These are phyloP conservation scores for Galagoides demidoff DNA, from an alignment of 2,797 vertebrate species.

Conservation along the genomic window DNA sequence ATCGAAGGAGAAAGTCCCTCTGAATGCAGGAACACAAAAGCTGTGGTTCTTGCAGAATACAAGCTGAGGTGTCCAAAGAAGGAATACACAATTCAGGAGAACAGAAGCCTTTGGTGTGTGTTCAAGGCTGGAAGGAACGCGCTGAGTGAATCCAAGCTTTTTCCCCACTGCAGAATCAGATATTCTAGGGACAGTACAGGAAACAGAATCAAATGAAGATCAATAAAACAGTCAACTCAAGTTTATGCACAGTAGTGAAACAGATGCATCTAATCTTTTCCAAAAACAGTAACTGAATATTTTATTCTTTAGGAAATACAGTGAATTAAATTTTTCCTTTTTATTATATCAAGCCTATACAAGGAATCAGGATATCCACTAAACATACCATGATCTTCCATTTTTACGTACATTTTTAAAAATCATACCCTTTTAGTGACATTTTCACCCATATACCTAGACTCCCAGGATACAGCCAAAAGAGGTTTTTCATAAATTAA, in stretches of 20 bases:
- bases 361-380: not conserved
- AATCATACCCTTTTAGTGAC: not conserved
- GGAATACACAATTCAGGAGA: not conserved
- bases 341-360: not conserved
- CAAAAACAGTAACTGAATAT: not conserved
- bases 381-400: not conserved
- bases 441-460: slow-evolving; percentile 18
- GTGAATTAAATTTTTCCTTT: not conserved
- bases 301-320: not conserved
- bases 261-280: not conserved
- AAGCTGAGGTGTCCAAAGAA: not conserved
- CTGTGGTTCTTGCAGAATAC: not conserved
- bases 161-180: not conserved
- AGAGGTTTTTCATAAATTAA: not conserved
- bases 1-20: not conserved
- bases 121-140: not conserved
- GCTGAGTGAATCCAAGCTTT: not conserved
- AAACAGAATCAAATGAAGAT: not conserved
- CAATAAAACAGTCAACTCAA: slow-evolving; percentile 7
- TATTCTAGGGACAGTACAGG: not conserved
- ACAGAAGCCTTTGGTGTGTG: no score
- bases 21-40: not conserved
- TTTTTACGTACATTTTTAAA: not conserved
- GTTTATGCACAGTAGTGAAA: not conserved
- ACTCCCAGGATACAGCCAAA: not conserved